Evolutionary conservation across 92 coral and sea anemone genomes (phyloP), one percentile per base, ranked within the genome.

Genomic region (Parazoanthus swiftii): DNA sequence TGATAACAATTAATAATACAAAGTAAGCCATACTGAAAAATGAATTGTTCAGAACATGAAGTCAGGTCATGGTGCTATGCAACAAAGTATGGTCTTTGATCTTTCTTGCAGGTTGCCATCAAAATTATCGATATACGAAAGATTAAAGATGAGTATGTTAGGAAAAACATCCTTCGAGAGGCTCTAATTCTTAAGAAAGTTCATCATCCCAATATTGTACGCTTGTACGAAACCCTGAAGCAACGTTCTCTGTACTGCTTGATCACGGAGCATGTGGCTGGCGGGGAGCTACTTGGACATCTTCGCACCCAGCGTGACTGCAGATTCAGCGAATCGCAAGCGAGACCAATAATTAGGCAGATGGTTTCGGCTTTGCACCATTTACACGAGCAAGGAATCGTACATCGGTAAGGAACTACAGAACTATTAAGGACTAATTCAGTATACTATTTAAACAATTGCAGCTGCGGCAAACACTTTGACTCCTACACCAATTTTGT

Each of bases 341-440:
- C 99, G 71, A 91, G 97, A 68, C 94, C 94, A 51, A 91, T 95
- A 77, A 91, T 97, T 79, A 89, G 98, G 79, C 99, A 97, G 71
- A 91, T 97, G 26, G 96, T 96, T 65, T 97, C 99, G 20, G 99
- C 96, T 46, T 80, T 97, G 90, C 91, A 93, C 56, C 95, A 97
- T 78, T 88, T 97, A n/a, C 99, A 97, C 82, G 94, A 92, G 42
- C 91, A 89, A 63, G 97, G 98, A 20, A 95, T 97, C 50, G 96
- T 95, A 58, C 99, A 97, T 85, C 93, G 99, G 99, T 97, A 88
- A 91, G 97, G 11, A n/a, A 67, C 29, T 33, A 35, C 33, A 84
- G 67, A 8, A 33, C 13, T 46, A 74, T 20, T 35, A 72, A 5
- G 42, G 76, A 10, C 42, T 16, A 82, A 48, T 13, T 21, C 23